These are phyloP conservation scores for Antheraea yamamai DNA, from an alignment of 2,888 invertebrate genomes.

Conservation along the genomic window DNA sequence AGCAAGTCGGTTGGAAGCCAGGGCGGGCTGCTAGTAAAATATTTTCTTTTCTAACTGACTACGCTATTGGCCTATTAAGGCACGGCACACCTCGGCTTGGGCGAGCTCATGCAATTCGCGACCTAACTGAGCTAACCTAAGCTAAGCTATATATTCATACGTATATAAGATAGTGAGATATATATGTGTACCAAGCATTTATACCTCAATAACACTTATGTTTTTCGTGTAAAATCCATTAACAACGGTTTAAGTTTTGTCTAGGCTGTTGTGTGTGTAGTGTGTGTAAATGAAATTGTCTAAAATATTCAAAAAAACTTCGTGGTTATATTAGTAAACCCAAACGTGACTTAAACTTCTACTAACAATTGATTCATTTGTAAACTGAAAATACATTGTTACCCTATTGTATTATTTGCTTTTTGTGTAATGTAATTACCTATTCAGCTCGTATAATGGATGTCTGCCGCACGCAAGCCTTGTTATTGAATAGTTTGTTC, in stretches of 20 bases:
- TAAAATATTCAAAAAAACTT: background rate
- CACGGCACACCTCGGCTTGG: too few species aligned
- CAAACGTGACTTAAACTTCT: background rate
- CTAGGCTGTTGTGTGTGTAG: background rate
- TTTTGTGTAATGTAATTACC: conserved; percentile 7
- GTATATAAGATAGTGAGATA: too few species aligned
- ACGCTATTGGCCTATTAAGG: too few species aligned
- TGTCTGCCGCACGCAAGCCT: conserved; percentile 17
- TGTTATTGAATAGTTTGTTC: conserved; percentile 17
- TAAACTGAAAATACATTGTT: background rate
- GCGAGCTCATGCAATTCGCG: too few species aligned
- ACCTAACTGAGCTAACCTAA: too few species aligned
- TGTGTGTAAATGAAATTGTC: too few species aligned
- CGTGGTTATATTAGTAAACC: background rate
- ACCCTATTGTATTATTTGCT: background rate
- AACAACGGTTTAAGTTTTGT: background rate
- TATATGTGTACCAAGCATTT: too few species aligned
- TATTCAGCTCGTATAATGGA: conserved; percentile 15
- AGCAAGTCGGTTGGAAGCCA: too few species aligned
- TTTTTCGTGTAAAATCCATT: background rate
- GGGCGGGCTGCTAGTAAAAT: too few species aligned
- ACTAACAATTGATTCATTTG: background rate
- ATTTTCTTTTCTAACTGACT: too few species aligned
- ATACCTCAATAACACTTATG: too few species aligned
- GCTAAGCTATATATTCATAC: too few species aligned